phyloP scores from a whole-genome alignment of 2,888 invertebrate genomes.

The Drosophila neonasuta region DNA sequence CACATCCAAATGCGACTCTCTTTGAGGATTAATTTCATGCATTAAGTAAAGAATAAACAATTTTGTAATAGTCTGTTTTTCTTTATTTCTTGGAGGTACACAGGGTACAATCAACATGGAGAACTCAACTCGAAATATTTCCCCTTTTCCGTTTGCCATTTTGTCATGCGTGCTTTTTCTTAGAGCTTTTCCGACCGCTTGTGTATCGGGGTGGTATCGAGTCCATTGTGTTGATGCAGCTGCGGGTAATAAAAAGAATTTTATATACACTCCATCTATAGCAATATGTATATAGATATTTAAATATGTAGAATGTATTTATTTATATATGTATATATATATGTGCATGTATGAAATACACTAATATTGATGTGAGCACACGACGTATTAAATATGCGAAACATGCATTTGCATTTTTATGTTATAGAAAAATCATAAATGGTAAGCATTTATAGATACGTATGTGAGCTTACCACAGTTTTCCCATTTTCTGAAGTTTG shows the following conservation, averaged over 20 bases:
- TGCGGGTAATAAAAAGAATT: slow-evolving; percentile 62
- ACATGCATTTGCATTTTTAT: slow-evolving; percentile 73
- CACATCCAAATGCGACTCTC: not conserved
- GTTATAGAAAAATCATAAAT: slow-evolving; percentile 53
- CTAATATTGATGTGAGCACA: slow-evolving; percentile 42
- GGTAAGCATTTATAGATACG: slow-evolving; percentile 38
- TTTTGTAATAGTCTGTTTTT: not conserved
- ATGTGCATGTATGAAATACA: slow-evolving; percentile 15
- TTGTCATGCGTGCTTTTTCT: slow-evolving; percentile 73
- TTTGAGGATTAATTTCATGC: too few species aligned
- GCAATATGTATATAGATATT: slow-evolving; percentile 11
- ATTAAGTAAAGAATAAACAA: not conserved
- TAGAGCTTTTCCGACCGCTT: slow-evolving; percentile 25
- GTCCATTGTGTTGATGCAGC: slow-evolving; percentile 70
- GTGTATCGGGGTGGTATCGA: slow-evolving; percentile 19
- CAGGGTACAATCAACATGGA: slow-evolving; percentile 30
- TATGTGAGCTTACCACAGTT: slow-evolving; percentile 21
- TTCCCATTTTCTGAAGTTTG: not conserved
- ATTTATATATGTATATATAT: slow-evolving; percentile 17
- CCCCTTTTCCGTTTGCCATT: slow-evolving; percentile 65
- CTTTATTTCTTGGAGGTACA: not conserved
- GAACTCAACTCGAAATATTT: slow-evolving; percentile 31
- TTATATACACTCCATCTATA: slow-evolving; percentile 41
- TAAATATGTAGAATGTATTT: slow-evolving; percentile 12
- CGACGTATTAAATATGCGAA: slow-evolving; percentile 69